Conservation (phyloP, 2,113 vertebrate genomes). For the Eptesicus fuscus region DNA sequence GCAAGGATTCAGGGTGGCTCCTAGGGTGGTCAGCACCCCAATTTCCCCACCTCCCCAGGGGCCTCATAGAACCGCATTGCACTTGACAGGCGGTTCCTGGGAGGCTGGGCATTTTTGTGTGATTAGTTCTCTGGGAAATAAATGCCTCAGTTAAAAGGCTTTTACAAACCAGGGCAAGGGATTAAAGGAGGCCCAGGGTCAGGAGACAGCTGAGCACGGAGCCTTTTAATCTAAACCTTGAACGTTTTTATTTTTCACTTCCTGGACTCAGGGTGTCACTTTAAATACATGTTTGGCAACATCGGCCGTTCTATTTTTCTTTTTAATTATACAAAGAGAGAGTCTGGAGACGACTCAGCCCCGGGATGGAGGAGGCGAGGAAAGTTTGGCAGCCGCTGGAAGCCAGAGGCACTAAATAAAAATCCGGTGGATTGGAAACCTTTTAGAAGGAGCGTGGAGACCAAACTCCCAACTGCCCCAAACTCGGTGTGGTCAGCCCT, state of each 20-base stretch:
- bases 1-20: background rate
- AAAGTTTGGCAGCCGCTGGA: slow-evolving; percentile 14
- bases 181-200: slow-evolving; percentile 56
- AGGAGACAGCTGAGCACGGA: slow-evolving; percentile 36
- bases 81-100: background rate
- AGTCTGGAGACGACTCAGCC: slow-evolving; percentile 52
- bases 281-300: slow-evolving; percentile 74
- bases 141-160: slow-evolving; percentile 55
- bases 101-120: slow-evolving; percentile 37
- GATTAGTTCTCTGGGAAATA: slow-evolving; percentile 57
- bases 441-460: background rate
- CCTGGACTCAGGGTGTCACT: slow-evolving; percentile 62
- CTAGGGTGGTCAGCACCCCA: background rate
- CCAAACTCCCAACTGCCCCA: background rate
- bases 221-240: slow-evolving; percentile 65
- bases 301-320: slow-evolving; percentile 70
- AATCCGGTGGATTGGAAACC: background rate
- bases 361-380: background rate
- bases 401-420: slow-evolving; percentile 12
- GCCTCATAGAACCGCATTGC: background rate
- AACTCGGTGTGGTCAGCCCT: background rate
- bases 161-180: slow-evolving; percentile 56
- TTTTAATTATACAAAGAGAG: slow-evolving; percentile 73
- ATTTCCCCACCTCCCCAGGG: background rate
- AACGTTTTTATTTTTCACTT: slow-evolving; percentile 60